Evolutionary conservation across 2,113 vertebrate species (phyloP), one percentile per base, ranked within the genome.

Genomic region (Cynoglossus semilaevis): DNA sequence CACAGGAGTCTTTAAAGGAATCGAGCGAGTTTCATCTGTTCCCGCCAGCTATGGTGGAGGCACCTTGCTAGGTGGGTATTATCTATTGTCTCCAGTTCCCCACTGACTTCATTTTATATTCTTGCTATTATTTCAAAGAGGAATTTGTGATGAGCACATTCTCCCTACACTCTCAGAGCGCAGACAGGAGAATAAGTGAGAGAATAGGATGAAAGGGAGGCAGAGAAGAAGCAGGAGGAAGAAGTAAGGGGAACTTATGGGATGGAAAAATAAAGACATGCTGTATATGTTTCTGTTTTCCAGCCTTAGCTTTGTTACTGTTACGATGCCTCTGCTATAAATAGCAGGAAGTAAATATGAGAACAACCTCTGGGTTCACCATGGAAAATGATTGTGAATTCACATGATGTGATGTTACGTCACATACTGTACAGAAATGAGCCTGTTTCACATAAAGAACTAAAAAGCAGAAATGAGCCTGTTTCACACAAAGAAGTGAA

Each of bases 41-140:
- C 58, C 22, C 10, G 40, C 48, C 65, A 60, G 80, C 60, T 77
- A 67, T 61, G 47, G 45, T 52, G 50, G 15, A 67, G 50, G 54
- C 37, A 63, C 50, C 55, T 58, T 45, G 15, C 51, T 56, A 58
- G 69, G 71, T 47, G 47, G 22, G 63, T 52, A 48, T 68, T 55
- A 80, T 76, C 62, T 62, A 58, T 72, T 51, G 60, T 72, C 70
- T 54, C 49, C 37, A 59, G 55, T 44, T 75, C 75, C 35, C 80
- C 15, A 18, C 67, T 80, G 82, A 75, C 76, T 85, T 87, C 79
- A 76, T 84, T 85, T 84, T 67, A 63, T 42, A 72, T 68, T 70
- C 60, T 53, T 66, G 70, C 66, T 67, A 63, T 72, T 55, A 63
- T 82, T 76, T 72, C 57, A 50, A 67, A 67, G 53, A 37, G 17